Percentiles rank a stretch among this genome's conserved stretches.
phyloP scores from a whole-genome alignment of 2,113 vertebrate genomes.

The Scomber scombrus region DNA sequence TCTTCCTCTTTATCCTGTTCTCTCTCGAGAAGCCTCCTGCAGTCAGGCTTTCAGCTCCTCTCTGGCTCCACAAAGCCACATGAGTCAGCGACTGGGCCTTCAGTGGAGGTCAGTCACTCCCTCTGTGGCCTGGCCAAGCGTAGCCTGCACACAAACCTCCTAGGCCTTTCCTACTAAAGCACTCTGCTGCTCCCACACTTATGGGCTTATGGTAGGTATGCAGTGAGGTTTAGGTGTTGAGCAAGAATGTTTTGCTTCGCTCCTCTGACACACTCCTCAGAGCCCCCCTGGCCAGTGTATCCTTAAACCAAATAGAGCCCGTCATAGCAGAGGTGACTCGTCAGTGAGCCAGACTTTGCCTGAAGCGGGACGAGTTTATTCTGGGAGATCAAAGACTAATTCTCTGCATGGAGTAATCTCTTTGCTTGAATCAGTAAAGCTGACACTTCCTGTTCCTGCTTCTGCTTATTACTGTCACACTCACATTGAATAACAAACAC shows the following conservation, averaged over 20 bases:
- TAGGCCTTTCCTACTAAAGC: constrained; percentile 31
- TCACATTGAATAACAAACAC: constrained; percentile 22
- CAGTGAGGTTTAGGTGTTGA: constrained; percentile 63
- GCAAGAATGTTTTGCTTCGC: constrained; percentile 74
- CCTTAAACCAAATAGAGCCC: constrained; percentile 57
- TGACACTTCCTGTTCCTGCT: constrained; percentile 70
- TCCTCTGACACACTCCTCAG: constrained; percentile 64
- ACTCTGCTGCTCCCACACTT: constrained; percentile 50
- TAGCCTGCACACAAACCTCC: constrained; percentile 49
- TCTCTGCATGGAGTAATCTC: constrained; percentile 43
- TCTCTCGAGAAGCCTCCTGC: constrained; percentile 33
- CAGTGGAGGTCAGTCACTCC: constrained; percentile 54
- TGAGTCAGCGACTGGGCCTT: constrained; percentile 73
- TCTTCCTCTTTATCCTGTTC: constrained; percentile 9
- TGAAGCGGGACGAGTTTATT: constrained; percentile 44
- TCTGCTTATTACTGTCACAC: constrained; percentile 36
- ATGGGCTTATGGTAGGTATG: constrained; percentile 61
- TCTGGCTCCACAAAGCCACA: constrained; percentile 52
- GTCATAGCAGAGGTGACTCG: constrained; percentile 65
- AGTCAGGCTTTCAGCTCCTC: constrained; percentile 49
- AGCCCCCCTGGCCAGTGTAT: constrained; percentile 11
- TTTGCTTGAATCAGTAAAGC: constrained; percentile 61
- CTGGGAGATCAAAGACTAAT: constrained; percentile 52
- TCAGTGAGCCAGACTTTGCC: constrained; percentile 38
- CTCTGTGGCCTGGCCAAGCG: constrained; percentile 31